Conservation (phyloP, 2,113 vertebrate species). For the Halcyon malimbica region DNA sequence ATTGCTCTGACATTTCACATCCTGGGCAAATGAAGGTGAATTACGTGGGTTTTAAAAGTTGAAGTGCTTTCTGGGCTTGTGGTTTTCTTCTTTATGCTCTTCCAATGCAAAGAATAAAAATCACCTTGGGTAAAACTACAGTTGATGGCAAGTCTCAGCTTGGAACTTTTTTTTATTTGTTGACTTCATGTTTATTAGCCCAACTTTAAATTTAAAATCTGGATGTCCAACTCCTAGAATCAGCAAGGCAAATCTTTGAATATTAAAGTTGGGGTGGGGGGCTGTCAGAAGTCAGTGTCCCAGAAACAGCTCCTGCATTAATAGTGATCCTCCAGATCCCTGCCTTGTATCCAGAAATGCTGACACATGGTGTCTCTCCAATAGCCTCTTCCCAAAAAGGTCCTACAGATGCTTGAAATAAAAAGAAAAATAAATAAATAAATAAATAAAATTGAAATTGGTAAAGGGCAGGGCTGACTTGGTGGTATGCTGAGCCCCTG, state of each 20-base stretch:
- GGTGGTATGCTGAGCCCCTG: rapidly evolving
- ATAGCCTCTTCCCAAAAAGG: neutral
- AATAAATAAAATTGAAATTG: neutral
- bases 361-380: neutral
- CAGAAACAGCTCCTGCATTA: neutral
- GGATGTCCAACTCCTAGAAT: neutral
- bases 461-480: neutral
- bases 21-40: neutral
- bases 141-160: neutral
- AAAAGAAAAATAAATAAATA: neutral
- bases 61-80: neutral
- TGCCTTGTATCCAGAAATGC: neutral
- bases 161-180: neutral
- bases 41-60: neutral
- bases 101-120: neutral
- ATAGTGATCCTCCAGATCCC: neutral
- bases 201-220: neutral
- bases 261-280: neutral
- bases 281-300: neutral
- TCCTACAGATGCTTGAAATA: neutral
- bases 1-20: neutral
- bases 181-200: neutral
- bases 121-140: neutral
- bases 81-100: neutral
- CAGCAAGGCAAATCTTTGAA: neutral